Evolutionary conservation across 1,140 invertebrate genomes (phyloP).

Genomic region (Hypsibius dujardini): DNA sequence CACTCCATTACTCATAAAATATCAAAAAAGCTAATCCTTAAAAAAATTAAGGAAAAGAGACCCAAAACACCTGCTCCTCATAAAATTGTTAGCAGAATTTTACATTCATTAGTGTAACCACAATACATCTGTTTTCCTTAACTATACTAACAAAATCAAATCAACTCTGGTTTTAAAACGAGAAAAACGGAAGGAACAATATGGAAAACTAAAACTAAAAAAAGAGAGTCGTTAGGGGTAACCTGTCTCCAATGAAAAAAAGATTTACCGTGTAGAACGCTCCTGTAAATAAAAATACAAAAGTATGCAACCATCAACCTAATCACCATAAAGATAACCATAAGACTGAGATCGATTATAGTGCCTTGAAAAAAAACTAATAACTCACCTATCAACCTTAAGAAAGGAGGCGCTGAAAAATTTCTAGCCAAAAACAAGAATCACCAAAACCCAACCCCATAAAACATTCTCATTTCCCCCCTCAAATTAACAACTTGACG

Average conservation of each 20-base stretch:
- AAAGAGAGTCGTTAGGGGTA: slow-evolving; percentile 1
- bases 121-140: background rate
- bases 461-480: slow-evolving; percentile 18
- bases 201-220: background rate
- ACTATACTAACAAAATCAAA: background rate
- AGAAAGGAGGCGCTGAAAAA: slow-evolving; percentile 19
- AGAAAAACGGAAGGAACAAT: background rate
- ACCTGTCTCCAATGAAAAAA: slow-evolving; percentile 7
- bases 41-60: slow-evolving; percentile 2
- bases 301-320: slow-evolving; percentile 22
- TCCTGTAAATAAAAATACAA: slow-evolving; percentile 23
- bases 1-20: background rate
- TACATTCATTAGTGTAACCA: background rate
- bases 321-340: slow-evolving; percentile 21
- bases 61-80: background rate
- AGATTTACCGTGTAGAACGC: background rate
- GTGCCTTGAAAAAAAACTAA: slow-evolving; percentile 21
- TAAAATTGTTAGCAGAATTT: slow-evolving; percentile 1
- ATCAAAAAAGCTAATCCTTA: slow-evolving; percentile 11
- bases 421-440: slow-evolving; percentile 22
- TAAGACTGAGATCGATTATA: slow-evolving; percentile 22
- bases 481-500: slow-evolving; percentile 26
- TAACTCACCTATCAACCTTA: slow-evolving; percentile 21
- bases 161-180: background rate
- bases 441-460: slow-evolving; percentile 20